These are phyloP conservation scores for Cariama cristata DNA, from an alignment of 2,113 vertebrate species.

Conservation along the genomic window DNA sequence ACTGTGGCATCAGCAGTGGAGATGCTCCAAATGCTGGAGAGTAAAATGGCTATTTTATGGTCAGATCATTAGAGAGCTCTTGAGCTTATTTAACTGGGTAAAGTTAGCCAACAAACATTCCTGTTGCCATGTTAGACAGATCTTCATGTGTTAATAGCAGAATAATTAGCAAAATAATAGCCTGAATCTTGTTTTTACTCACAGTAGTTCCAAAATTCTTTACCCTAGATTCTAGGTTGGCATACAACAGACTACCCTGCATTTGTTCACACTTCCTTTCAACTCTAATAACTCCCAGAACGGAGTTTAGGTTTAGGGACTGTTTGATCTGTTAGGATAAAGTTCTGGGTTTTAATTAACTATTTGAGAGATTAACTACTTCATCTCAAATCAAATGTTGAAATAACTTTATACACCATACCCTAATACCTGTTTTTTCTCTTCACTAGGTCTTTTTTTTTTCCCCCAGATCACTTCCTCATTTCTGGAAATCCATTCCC, in stretches of 20 bases:
- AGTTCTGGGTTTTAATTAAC: neutral
- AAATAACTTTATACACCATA: neutral
- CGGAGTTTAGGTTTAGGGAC: neutral
- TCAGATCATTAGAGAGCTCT: neutral
- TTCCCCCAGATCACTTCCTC: neutral
- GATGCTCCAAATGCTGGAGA: neutral
- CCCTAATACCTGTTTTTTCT: neutral
- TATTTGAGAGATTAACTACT: neutral
- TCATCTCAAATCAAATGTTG: neutral
- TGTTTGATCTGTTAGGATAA: neutral
- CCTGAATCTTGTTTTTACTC: neutral
- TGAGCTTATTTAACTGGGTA: neutral
- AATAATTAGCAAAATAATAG: neutral
- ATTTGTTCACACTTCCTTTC: neutral
- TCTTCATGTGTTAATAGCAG: neutral
- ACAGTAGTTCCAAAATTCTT: neutral
- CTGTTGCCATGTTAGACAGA: neutral
- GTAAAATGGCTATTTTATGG: neutral
- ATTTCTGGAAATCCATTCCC: neutral
- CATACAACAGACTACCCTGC: neutral
- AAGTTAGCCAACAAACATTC: neutral
- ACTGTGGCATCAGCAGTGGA: neutral
- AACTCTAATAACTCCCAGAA: neutral
- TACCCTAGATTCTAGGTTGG: neutral
- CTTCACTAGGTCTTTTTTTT: neutral